Evolutionary conservation across 2,113 vertebrate genomes (phyloP).

Genomic region (Gobiocypris rarus): DNA sequence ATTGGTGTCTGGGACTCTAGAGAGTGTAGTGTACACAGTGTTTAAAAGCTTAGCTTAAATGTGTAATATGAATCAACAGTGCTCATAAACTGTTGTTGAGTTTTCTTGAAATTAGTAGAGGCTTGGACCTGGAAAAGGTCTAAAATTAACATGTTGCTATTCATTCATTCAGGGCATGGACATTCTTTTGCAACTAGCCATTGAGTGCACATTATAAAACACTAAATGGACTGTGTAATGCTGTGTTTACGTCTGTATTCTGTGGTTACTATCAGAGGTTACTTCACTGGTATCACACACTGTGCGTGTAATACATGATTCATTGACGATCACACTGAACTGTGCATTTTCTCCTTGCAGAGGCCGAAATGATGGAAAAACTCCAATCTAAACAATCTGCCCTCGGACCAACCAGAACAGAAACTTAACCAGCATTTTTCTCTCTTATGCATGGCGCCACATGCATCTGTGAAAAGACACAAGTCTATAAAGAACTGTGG

Average conservation of each 20-base stretch:
- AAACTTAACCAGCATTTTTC: conserved; percentile 32
- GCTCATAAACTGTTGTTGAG: too few relatives aligned
- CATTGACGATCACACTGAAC: background rate
- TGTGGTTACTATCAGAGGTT: conserved; percentile 16
- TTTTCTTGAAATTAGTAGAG: too few relatives aligned
- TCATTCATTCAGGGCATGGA: background rate
- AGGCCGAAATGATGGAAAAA: conserved; percentile 61
- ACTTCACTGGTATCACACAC: background rate
- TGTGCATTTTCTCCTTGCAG: conserved; percentile 51
- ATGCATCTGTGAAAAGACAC: conserved; percentile 65
- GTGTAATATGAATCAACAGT: too few relatives aligned
- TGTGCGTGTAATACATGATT: background rate
- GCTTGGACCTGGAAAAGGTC: too few relatives aligned
- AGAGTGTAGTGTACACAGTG: too few relatives aligned
- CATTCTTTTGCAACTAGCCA: background rate
- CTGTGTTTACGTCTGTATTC: background rate
- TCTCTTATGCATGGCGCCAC: conserved; percentile 53
- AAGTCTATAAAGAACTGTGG: conserved; percentile 59
- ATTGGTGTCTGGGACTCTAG: too few relatives aligned
- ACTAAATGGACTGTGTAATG: background rate
- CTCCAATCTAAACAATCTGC: conserved; percentile 59
- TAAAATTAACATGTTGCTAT: background rate
- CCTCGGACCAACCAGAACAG: conserved; percentile 19
- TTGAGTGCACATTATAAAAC: background rate
- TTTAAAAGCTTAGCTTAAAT: too few relatives aligned